These are phyloP conservation scores for Agonopterix alstromeriana DNA, from an alignment of 2,888 invertebrate species.

Conservation along the genomic window DNA sequence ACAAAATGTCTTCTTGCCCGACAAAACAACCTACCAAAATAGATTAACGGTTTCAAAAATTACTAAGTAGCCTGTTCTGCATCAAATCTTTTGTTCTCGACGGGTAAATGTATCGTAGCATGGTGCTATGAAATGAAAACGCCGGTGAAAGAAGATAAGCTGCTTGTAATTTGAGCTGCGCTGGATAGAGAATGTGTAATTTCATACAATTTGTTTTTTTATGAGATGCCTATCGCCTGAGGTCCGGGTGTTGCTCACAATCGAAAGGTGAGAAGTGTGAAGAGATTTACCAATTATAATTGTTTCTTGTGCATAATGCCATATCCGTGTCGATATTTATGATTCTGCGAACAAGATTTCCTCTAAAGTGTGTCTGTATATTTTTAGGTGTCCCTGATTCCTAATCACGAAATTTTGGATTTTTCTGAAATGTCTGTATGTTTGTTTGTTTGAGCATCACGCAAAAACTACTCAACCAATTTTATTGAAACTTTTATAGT, in stretches of 20 bases:
- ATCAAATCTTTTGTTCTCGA: background rate
- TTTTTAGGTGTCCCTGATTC: too few relatives aligned
- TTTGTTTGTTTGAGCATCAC: too few relatives aligned
- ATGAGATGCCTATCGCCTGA: conserved; percentile 19
- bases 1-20: background rate
- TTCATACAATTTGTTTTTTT: conserved; percentile 52
- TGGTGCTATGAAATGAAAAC: conserved; percentile 33
- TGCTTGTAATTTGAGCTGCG: conserved; percentile 42
- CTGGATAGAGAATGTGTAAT: conserved; percentile 48
- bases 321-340: conserved; percentile 25
- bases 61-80: background rate
- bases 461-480: too few relatives aligned
- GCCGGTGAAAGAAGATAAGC: conserved; percentile 39
- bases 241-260: conserved; percentile 16
- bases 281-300: conserved; percentile 28
- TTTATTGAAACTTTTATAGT: too few relatives aligned
- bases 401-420: too few relatives aligned
- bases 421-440: too few relatives aligned
- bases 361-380: too few relatives aligned
- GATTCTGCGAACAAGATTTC: conserved; percentile 17
- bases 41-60: background rate
- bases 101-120: conserved; percentile 17
- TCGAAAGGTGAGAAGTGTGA: conserved; percentile 23
- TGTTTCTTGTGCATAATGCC: conserved; percentile 15
- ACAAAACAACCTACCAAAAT: background rate